A percentile compares a stretch with the other conserved stretches of the same genome.
phyloP scores from a whole-genome alignment of 2,888 invertebrate genomes.

The Napeogenes sylphis region DNA sequence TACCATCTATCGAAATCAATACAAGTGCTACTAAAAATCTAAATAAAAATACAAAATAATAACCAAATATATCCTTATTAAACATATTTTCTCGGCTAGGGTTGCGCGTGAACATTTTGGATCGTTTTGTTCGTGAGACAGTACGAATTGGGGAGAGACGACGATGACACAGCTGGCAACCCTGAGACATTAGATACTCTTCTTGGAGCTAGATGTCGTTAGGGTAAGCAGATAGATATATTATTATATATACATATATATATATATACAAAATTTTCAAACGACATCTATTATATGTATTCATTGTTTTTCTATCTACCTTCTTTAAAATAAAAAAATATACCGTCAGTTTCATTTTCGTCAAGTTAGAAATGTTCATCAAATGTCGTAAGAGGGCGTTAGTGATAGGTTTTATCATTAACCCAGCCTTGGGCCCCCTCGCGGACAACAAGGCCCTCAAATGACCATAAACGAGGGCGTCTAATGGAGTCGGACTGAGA shows the following conservation, averaged over 20 bases:
- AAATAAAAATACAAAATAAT: constrained; percentile 16
- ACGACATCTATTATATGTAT: no score
- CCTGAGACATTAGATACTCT: constrained; percentile 58
- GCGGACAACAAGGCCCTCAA: constrained; percentile 66
- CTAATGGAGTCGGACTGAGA: constrained; percentile 83
- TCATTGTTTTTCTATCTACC: no score
- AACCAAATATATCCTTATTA: constrained; percentile 45
- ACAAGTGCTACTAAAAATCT: not conserved
- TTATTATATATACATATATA: not conserved
- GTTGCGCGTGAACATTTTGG: constrained; percentile 45
- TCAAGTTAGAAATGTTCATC: constrained; percentile 47
- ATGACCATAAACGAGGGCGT: constrained; percentile 87
- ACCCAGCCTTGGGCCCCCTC: constrained; percentile 52
- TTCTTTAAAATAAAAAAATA: constrained; percentile 16
- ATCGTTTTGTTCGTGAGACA: constrained; percentile 41
- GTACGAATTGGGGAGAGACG: constrained; percentile 40
- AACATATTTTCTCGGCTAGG: constrained; percentile 41
- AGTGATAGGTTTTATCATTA: constrained; percentile 61
- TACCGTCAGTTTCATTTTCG: constrained; percentile 59
- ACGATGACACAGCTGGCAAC: constrained; percentile 40
- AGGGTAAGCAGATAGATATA: not conserved
- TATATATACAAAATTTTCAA: not conserved
- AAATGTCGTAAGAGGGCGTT: constrained; percentile 58
- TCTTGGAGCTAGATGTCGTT: constrained; percentile 44
- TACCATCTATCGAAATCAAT: no score